Conservation (phyloP, 2,113 vertebrate genomes). For the Hyperopisus bebe region DNA sequence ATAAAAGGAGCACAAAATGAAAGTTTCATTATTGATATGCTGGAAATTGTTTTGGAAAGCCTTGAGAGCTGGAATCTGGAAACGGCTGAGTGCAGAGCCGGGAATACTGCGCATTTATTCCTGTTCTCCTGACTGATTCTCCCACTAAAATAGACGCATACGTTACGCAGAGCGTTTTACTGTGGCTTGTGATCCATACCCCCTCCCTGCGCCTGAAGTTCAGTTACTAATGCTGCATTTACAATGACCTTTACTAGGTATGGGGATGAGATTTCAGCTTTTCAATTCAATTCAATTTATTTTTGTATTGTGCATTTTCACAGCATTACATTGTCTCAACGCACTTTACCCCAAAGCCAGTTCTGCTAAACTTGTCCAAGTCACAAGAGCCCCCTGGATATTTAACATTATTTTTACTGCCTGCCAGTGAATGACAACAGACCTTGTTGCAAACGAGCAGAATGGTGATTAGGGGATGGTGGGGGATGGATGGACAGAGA, state of each 20-base stretch:
- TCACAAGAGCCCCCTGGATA: background rate
- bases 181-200: background rate
- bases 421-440: background rate
- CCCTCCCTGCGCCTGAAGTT: background rate
- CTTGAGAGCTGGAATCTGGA: constrained; percentile 41
- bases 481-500: background rate
- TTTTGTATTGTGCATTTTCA: background rate
- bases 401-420: background rate
- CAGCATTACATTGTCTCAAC: background rate
- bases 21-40: constrained; percentile 68
- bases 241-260: background rate
- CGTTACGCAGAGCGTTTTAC: constrained; percentile 17
- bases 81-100: background rate
- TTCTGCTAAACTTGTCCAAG: background rate
- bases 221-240: background rate
- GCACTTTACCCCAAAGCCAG: background rate
- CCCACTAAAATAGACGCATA: constrained; percentile 27
- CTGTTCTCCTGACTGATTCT: constrained; percentile 29
- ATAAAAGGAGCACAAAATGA: constrained; percentile 59
- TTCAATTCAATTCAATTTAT: background rate
- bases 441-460: background rate
- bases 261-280: background rate
- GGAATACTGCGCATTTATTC: constrained; percentile 21
- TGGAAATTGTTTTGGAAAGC: constrained; percentile 58
- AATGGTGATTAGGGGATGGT: background rate